A percentile compares a stretch with the other conserved stretches of the same genome.
These are phyloP conservation scores for Thysanoteuthis rhombus DNA, from an alignment of 2,888 invertebrate species.

Conservation along the genomic window DNA sequence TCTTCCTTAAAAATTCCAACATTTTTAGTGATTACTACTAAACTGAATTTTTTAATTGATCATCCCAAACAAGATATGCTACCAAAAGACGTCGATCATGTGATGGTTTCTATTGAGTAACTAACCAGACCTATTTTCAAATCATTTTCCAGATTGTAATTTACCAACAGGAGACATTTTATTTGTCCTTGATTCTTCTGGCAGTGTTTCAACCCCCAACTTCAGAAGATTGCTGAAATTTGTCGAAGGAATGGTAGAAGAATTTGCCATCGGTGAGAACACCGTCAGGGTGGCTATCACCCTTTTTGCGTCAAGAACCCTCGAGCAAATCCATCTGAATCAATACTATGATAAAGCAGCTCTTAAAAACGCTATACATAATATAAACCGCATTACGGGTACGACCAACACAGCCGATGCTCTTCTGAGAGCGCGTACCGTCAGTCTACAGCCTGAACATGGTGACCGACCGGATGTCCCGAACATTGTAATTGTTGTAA, in stretches of 20 bases:
- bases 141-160: slow-evolving; percentile 41
- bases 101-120: too few relatives aligned
- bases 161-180: slow-evolving; percentile 50
- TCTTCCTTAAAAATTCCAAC: too few relatives aligned
- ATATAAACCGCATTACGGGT: slow-evolving; percentile 46
- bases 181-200: slow-evolving; percentile 53
- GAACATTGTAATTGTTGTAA: slow-evolving; percentile 55
- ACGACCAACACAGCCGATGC: slow-evolving; percentile 49
- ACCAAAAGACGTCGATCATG: too few relatives aligned
- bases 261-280: slow-evolving; percentile 48
- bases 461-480: slow-evolving; percentile 50
- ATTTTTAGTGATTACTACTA: too few relatives aligned
- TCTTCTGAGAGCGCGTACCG: slow-evolving; percentile 34
- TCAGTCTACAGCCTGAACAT: slow-evolving; percentile 48
- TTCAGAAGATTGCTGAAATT: slow-evolving; percentile 52
- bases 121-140: too few relatives aligned
- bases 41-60: too few relatives aligned
- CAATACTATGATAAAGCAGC: slow-evolving; percentile 43
- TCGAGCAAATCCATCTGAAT: slow-evolving; percentile 53
- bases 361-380: slow-evolving; percentile 49
- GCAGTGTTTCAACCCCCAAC: slow-evolving; percentile 48
- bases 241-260: slow-evolving; percentile 49
- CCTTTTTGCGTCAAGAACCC: slow-evolving; percentile 48
- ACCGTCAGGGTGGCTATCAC: slow-evolving; percentile 50
- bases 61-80: too few relatives aligned